Conservation (phyloP, 2,797 vertebrate species). For the Girardinus metallicus region DNA sequence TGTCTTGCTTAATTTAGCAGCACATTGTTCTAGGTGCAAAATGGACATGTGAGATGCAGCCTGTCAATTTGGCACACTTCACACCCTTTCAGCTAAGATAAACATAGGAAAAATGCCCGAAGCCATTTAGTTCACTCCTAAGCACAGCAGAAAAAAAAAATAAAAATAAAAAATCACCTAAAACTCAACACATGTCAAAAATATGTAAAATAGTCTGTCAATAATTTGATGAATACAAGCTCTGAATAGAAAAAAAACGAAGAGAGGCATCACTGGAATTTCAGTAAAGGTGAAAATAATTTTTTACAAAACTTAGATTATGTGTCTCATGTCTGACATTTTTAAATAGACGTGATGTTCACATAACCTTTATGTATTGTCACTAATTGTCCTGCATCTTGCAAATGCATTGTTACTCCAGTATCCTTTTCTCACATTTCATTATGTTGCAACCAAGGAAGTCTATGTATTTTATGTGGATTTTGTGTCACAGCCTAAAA, state of each 20-base stretch:
- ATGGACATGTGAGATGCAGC: slow-evolving; percentile 56
- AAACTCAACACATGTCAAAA: slow-evolving; percentile 8
- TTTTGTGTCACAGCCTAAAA: neutral
- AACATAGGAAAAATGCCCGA: slow-evolving; percentile 44
- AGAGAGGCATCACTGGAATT: neutral
- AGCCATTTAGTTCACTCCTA: slow-evolving; percentile 52
- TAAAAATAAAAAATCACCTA: neutral
- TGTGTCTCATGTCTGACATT: neutral
- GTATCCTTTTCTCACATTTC: neutral
- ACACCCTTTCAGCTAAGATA: slow-evolving; percentile 52
- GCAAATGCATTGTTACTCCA: neutral
- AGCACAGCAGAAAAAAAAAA: slow-evolving; percentile 1
- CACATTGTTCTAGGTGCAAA: slow-evolving; percentile 58
- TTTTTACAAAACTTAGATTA: neutral
- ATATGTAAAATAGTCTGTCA: neutral
- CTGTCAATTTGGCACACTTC: slow-evolving; percentile 64
- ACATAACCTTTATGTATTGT: neutral
- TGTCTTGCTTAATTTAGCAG: slow-evolving; percentile 65
- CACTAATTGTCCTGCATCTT: neutral
- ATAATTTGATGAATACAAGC: slow-evolving; percentile 8
- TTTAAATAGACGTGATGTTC: neutral
- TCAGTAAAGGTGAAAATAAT: neutral
- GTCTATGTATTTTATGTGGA: neutral
- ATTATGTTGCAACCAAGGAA: neutral
- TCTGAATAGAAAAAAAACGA: neutral